Evolutionary conservation across 2,113 vertebrate genomes (phyloP), one percentile per base, ranked within the genome.

Genomic region (Antechinus stuartii): DNA sequence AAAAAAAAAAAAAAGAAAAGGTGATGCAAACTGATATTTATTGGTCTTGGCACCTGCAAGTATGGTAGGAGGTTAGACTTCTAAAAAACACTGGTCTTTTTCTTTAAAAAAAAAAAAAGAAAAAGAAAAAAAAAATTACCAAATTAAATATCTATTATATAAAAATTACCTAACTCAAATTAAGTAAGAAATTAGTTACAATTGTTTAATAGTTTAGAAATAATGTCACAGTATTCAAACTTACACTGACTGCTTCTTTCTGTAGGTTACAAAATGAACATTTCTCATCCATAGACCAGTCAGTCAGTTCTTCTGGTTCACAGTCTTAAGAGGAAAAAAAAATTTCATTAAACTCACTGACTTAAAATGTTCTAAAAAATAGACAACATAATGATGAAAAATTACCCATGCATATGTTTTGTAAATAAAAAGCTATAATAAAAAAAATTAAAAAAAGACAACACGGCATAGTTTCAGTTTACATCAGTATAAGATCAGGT

Each of bases 221-320:
- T 97, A 97, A 96, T 94, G 97, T 98, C 68, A 97, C 27, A 93
- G 96, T 9, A 93, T 94, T 98, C 95, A 98, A 98, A 99, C 99
- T 99, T 99, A 99, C 99, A 99, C 98, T 99, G 97, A 99, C 98
- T 99, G 99, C 99, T 98, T 99, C 99, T 98, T 99, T 99, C 96
- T 99, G 99, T 98, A 99, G 99, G 97, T 99, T 99, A 99, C 99
- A 99, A 99, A 99, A 99, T 96, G 99, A 99, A 98, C 99, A 99
- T 98, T 99, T 99, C 98, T 99, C 99, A 98, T 99, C 99, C 98
- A 99, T 99, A 97, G 99, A 99, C 99, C 99, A 99, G 98, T 99
- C 99, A 98, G 99, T 99, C 95, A 99, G 98, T 94, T 99, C 99
- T 98, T 99, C 99, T 96, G 99, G 99, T 99, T 99, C 99, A 99